Percentiles rank a stretch among this genome's conserved stretches.
These are phyloP conservation scores for Scolopax bukidnonensis DNA, from an alignment of 2,797 vertebrate species.

Conservation along the genomic window DNA sequence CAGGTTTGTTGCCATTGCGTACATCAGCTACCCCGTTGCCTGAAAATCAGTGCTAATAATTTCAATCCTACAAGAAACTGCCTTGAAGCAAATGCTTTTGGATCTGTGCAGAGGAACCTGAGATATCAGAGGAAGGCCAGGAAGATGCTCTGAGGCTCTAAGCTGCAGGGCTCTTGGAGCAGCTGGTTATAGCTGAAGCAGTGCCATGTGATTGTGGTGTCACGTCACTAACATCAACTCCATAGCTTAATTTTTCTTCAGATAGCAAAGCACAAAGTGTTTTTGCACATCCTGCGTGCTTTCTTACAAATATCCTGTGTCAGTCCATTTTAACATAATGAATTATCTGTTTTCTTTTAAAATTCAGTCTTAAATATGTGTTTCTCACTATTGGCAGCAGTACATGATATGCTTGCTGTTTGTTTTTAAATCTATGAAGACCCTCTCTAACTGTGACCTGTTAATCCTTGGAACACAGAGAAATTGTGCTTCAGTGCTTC, in stretches of 20 bases:
- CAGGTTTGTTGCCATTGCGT: neutral
- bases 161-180: neutral
- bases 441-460: neutral
- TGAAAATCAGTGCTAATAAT: neutral
- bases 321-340: neutral
- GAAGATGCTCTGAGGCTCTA: neutral
- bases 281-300: neutral
- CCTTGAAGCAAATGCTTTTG: neutral
- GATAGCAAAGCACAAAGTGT: neutral
- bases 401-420: neutral
- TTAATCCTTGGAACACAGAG: neutral
- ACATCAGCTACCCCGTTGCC: neutral
- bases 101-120: neutral
- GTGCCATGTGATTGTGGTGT: rapidly evolving
- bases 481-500: neutral
- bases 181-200: neutral
- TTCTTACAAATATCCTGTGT: neutral
- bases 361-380: neutral
- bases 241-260: neutral
- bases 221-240: neutral
- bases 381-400: neutral
- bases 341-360: neutral
- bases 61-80: neutral
- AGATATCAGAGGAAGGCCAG: neutral
- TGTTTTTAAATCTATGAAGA: neutral